Percentiles rank a stretch among this genome's conserved stretches.
phyloP scores from a whole-genome alignment of 1,140 invertebrate species.

The Brachionus manjavacas region DNA sequence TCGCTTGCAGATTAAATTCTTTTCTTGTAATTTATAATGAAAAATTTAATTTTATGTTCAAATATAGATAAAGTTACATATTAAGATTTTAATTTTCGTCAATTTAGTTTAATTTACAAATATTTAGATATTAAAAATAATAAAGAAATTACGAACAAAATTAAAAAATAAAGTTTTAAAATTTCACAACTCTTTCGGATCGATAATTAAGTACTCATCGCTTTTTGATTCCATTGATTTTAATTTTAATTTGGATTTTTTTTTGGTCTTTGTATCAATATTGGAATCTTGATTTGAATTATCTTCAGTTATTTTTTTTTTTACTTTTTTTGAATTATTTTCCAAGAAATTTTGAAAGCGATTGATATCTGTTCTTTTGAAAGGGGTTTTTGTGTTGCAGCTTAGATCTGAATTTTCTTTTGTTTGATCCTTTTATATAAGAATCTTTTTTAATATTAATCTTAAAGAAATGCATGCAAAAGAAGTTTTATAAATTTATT shows the following conservation, averaged over 20 bases:
- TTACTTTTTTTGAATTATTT: background rate
- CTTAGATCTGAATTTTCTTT: background rate
- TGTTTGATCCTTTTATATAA: background rate
- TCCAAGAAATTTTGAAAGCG: background rate
- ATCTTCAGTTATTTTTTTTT: background rate
- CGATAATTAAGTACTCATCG: too few relatives aligned
- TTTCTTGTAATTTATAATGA: too few relatives aligned
- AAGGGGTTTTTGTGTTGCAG: background rate
- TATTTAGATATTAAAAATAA: too few relatives aligned
- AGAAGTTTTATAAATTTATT: background rate
- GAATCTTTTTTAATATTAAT: background rate
- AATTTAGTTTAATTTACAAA: too few relatives aligned
- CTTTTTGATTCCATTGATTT: background rate
- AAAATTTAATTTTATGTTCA: too few relatives aligned
- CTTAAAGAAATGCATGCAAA: background rate
- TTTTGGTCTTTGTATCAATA: background rate
- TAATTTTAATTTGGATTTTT: background rate
- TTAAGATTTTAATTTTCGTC: too few relatives aligned
- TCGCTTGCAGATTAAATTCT: too few relatives aligned
- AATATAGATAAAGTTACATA: too few relatives aligned
- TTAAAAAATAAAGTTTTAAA: too few relatives aligned
- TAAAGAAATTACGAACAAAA: too few relatives aligned
- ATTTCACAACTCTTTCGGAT: too few relatives aligned
- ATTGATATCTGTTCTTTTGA: background rate
- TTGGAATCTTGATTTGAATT: background rate